Percentiles rank a stretch among this genome's conserved stretches.
Conservation (phyloP, 2,113 vertebrate genomes). For the Oryzias melastigma region DNA sequence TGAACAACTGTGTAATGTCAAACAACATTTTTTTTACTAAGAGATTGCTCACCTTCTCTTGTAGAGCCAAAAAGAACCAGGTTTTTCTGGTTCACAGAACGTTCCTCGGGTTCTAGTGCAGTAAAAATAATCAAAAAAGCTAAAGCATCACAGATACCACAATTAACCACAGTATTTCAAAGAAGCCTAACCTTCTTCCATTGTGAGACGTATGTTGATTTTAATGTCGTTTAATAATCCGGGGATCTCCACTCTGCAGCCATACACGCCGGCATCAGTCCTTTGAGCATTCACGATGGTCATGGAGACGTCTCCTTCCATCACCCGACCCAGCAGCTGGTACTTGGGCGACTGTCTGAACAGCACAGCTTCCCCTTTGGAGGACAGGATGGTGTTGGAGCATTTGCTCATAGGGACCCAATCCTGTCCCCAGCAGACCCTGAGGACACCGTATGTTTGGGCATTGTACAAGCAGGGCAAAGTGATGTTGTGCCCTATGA, state of each 20-base stretch:
- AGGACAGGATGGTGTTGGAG: constrained; percentile 61
- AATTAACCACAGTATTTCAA: not conserved
- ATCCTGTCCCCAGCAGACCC: constrained; percentile 79
- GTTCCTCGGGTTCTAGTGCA: constrained; percentile 18
- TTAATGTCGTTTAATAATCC: constrained; percentile 81
- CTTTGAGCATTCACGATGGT: constrained; percentile 58
- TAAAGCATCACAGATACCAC: not conserved
- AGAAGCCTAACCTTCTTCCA: constrained; percentile 41
- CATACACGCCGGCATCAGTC: constrained; percentile 77
- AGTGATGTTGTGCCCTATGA: constrained; percentile 64
- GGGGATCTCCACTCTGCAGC: constrained; percentile 77
- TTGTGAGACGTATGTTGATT: constrained; percentile 28
- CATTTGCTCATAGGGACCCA: constrained; percentile 59
- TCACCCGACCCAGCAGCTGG: constrained; percentile 54
- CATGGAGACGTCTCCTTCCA: constrained; percentile 73
- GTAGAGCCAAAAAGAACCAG: not conserved
- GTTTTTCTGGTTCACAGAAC: constrained; percentile 2
- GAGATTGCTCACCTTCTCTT: constrained; percentile 2
- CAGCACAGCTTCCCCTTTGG: constrained; percentile 31
- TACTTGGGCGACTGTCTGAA: constrained; percentile 48
- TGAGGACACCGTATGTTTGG: not conserved
- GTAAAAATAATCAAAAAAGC: not conserved
- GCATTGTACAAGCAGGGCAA: constrained; percentile 76
- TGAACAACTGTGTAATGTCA: too few species aligned
- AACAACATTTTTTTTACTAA: not conserved